Percentiles rank a stretch among this genome's conserved stretches.
phyloP scores from a whole-genome alignment of 1,140 invertebrate species.

The Marisa cornuarietis region DNA sequence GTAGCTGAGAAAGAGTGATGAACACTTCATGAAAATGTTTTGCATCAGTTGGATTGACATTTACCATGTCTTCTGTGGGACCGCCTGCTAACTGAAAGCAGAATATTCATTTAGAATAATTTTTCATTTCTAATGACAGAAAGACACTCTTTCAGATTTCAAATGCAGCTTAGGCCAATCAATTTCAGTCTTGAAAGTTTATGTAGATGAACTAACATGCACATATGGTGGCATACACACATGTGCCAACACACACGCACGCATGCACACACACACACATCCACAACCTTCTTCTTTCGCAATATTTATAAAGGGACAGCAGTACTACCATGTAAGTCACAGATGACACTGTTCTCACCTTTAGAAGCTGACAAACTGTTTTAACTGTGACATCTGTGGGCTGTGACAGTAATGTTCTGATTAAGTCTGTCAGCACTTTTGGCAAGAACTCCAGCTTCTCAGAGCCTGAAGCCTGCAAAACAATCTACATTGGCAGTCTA shows the following conservation, averaged over 20 bases:
- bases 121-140: background rate
- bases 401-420: slow-evolving; percentile 42
- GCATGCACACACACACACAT: background rate
- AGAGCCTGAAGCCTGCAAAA: slow-evolving; percentile 33
- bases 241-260: no score
- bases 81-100: slow-evolving; percentile 22
- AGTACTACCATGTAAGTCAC: background rate
- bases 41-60: background rate
- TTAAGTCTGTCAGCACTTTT: slow-evolving; percentile 36
- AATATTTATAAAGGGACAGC: slow-evolving; percentile 20
- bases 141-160: background rate
- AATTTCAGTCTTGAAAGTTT: background rate
- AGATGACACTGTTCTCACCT: slow-evolving; percentile 32
- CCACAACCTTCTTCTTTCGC: slow-evolving; percentile 29
- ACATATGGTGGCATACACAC: background rate
- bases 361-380: slow-evolving; percentile 47
- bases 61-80: slow-evolving; percentile 16
- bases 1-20: background rate
- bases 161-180: background rate
- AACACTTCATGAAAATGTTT: slow-evolving; percentile 15
- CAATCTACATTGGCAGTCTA: background rate
- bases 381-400: slow-evolving; percentile 47
- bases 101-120: background rate
- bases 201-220: background rate
- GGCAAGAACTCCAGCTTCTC: slow-evolving; percentile 43